These are phyloP conservation scores for Halocynthia aurantium DNA, from an alignment of 23 tunicate genomes.

Conservation along the genomic window DNA sequence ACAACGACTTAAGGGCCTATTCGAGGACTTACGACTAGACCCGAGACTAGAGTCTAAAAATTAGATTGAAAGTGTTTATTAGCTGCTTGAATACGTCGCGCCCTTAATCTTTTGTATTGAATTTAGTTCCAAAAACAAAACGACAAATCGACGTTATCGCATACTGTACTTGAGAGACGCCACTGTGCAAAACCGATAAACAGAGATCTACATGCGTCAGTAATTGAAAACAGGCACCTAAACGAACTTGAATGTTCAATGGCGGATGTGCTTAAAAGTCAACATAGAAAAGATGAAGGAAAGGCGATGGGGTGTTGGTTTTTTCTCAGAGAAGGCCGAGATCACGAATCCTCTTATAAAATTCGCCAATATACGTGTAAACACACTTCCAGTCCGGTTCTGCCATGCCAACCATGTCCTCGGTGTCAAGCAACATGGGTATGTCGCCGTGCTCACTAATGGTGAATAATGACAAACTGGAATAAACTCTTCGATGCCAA, in stretches of 20 bases:
- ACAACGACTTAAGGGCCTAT: no score
- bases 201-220: slow-evolving; percentile 1
- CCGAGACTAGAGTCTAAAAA: no score
- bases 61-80: no score
- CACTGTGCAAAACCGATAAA: background rate
- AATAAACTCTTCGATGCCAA: no score
- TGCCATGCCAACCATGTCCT: slow-evolving; percentile 49
- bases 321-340: slow-evolving; percentile 34
- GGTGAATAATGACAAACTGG: no score
- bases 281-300: background rate
- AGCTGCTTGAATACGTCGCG: no score
- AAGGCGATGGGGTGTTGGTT: slow-evolving; percentile 6
- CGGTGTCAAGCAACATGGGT: slow-evolving; percentile 62
- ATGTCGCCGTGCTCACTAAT: slow-evolving; percentile 51
- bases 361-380: slow-evolving; percentile 85
- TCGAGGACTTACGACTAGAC: no score
- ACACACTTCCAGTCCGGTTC: slow-evolving; percentile 95
- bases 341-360: slow-evolving; percentile 75
- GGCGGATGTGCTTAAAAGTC: background rate
- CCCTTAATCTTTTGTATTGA: no score
- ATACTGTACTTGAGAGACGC: background rate
- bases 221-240: background rate
- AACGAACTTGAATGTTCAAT: background rate
- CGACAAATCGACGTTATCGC: background rate
- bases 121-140: no score